Conservation (phyloP, 2,113 vertebrate genomes). For the Atherinomorus stipes region DNA sequence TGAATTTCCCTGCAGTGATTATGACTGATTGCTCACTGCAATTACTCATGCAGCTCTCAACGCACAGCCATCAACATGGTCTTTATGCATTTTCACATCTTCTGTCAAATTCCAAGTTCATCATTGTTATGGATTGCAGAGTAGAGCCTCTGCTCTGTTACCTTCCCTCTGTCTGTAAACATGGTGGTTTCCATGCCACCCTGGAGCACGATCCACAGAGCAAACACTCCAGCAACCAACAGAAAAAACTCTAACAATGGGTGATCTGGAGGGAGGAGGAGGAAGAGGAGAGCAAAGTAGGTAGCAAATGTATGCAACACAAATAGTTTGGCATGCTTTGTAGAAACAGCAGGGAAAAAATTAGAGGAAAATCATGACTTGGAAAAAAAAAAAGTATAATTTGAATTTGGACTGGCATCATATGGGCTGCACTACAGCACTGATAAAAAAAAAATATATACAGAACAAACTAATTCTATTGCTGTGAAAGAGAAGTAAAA, state of each 20-base stretch:
- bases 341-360: not conserved
- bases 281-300: conserved; percentile 2
- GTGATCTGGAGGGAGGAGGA: conserved; percentile 23
- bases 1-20: conserved; percentile 2
- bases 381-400: not conserved
- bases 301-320: conserved; percentile 4
- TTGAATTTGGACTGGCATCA: not conserved
- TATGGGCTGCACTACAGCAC: not conserved
- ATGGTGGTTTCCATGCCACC: conserved; percentile 77
- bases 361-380: not conserved
- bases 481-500: too few species aligned
- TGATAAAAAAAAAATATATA: too few species aligned
- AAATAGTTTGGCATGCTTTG: not conserved
- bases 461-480: too few species aligned
- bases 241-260: conserved; percentile 50
- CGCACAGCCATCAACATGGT: not conserved
- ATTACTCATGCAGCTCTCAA: conserved; percentile 1
- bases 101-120: conserved; percentile 2
- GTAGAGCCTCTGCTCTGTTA: conserved; percentile 11
- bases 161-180: conserved; percentile 64
- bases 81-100: not conserved
- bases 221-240: conserved; percentile 70
- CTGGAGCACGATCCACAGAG: conserved; percentile 57
- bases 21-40: not conserved
- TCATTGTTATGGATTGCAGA: conserved; percentile 16